A percentile compares a stretch with the other conserved stretches of the same genome.
Conservation (phyloP, 2,888 invertebrate genomes). For the Sycophila texana region DNA sequence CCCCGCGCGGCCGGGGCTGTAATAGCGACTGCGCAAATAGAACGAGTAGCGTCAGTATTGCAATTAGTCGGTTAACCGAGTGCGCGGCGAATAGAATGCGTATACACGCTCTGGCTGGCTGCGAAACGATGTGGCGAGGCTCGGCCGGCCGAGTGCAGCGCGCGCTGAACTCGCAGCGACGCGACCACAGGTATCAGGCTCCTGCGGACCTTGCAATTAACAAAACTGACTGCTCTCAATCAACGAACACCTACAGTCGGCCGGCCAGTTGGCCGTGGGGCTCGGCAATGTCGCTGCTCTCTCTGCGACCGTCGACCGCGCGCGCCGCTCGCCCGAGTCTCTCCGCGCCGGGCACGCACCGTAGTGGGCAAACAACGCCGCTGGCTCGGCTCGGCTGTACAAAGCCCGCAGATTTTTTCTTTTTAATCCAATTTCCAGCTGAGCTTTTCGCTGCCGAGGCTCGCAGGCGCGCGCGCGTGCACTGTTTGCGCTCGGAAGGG, state of each 20-base stretch:
- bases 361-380: too few species aligned
- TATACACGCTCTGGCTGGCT: constrained; percentile 52
- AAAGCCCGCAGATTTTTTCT: not conserved
- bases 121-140: constrained; percentile 24
- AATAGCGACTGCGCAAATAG: constrained; percentile 36
- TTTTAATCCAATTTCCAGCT: constrained; percentile 23
- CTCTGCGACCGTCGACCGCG: not conserved
- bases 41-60: constrained; percentile 68
- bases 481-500: too few species aligned
- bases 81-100: constrained; percentile 37
- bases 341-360: not conserved
- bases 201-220: constrained; percentile 72
- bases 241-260: constrained; percentile 66
- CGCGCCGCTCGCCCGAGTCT: not conserved
- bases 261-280: constrained; percentile 24
- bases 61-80: constrained; percentile 73
- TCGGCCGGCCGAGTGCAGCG: constrained; percentile 29
- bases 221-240: constrained; percentile 74
- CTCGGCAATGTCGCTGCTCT: not conserved
- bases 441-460: not conserved
- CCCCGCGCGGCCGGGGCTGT: not conserved
- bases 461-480: too few species aligned
- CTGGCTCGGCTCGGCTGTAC: too few species aligned
- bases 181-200: constrained; percentile 70
- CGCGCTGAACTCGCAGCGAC: constrained; percentile 65